Percentiles rank a stretch among this genome's conserved stretches.
phyloP scores from a whole-genome alignment of 2,113 vertebrate genomes.

The Ciconia stormi region DNA sequence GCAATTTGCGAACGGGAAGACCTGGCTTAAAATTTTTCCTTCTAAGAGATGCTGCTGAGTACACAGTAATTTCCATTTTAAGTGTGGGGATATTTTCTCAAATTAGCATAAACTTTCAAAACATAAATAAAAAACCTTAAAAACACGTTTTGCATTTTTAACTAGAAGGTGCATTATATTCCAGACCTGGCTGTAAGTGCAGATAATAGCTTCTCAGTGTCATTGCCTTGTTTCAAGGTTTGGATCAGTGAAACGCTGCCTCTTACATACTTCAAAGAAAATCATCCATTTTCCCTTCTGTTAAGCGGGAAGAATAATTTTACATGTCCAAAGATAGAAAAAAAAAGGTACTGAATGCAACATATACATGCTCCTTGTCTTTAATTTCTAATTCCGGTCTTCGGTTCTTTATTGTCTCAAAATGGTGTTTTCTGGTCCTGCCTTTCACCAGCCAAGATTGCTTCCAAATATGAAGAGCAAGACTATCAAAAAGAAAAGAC shows the following conservation, averaged over 20 bases:
- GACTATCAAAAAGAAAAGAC: slow-evolving; percentile 51
- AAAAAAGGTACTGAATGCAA: background rate
- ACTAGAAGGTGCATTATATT: background rate
- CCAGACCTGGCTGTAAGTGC: background rate
- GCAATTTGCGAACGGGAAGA: background rate
- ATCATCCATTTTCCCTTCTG: background rate
- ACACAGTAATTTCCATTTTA: background rate
- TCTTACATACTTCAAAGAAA: background rate
- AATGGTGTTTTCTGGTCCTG: background rate
- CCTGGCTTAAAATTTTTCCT: background rate
- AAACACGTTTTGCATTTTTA: background rate
- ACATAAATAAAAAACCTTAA: background rate
- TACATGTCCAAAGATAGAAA: background rate
- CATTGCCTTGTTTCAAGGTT: rapidly evolving
- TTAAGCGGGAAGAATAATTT: background rate
- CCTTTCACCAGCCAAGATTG: background rate
- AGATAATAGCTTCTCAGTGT: background rate
- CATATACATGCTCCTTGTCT: background rate
- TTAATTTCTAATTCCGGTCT: background rate
- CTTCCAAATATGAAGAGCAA: slow-evolving; percentile 46
- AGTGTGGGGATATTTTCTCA: background rate
- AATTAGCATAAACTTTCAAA: background rate
- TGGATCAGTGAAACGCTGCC: background rate
- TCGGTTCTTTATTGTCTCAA: background rate
- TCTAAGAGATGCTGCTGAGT: background rate